Base-by-base conservation (phyloP, 2,797 vertebrate genomes). In the Smutsia gigantea region DNA sequence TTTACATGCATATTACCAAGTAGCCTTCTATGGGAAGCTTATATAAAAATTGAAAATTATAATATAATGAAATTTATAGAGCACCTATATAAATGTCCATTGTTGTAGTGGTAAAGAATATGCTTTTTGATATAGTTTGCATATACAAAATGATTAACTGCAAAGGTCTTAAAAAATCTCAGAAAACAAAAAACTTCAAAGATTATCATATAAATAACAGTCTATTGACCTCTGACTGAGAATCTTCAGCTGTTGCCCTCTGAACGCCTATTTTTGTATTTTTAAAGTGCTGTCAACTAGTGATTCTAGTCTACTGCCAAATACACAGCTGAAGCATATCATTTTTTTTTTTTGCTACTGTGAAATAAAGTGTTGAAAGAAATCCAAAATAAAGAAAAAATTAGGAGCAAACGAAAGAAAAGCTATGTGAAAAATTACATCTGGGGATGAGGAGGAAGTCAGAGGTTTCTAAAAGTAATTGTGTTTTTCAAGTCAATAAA, bases 321-420 rank as follows among this genome's bases (percentile, higher is more conserved):
- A 98, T 97, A 97, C 97, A 96, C 99, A 99, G 99, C 99, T 99
- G 99, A 98, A 97, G 94, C 63, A 90, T 97, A 98, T 99, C 99
- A 99, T 98, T 93, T 98, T 91, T 95, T 72, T 98, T 98, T 95
- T 96, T 97, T 98, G 99, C 99, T 99, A 99, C 99, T 98, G 98
- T 99, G 99, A 99, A 99, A 98, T 98, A 99, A 98, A 98, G 98
- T 95, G 93, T 98, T 98, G 99, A 99, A 99, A 98, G 97, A 97
- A 98, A 98, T 99, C 99, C 99, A 99, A 99, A 99, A 99, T 99
- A 99, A 99, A 99, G 98, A 98, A 98, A 97, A 98, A 99, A 97
- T 63, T 5, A 97, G 98, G 98, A 98, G 98, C 98, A 98, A 99
- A 98, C 96, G 98, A 98, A 98, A 98, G 98, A 97, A 98, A 99